Conservation (phyloP, 2,113 vertebrate species). For the Arvicanthis niloticus region DNA sequence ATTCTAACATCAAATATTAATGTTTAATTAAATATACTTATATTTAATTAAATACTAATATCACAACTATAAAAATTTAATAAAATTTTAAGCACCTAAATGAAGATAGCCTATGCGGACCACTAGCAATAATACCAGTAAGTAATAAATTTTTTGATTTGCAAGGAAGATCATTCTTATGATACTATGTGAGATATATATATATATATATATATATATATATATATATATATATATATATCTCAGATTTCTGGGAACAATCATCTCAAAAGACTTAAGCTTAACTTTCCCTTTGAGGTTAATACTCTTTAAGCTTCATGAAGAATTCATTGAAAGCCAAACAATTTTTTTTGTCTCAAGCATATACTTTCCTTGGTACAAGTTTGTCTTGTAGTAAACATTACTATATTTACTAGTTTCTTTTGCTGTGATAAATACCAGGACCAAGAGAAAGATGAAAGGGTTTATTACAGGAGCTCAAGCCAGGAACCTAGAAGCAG, state of each 20-base stretch:
- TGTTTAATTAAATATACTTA: slow-evolving; percentile 31
- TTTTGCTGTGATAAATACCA: neutral
- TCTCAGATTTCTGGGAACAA: slow-evolving; percentile 14
- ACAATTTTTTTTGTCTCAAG: slow-evolving; percentile 19
- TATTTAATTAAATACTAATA: slow-evolving; percentile 20
- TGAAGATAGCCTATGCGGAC: neutral
- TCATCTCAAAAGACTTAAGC: neutral
- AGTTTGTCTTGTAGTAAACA: neutral
- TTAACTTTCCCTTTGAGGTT: slow-evolving; percentile 21
- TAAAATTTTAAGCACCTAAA: slow-evolving; percentile 46
- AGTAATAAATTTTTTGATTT: neutral
- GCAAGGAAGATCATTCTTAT: neutral
- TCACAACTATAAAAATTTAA: slow-evolving; percentile 24
- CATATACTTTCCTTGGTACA: neutral
- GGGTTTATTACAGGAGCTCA: neutral
- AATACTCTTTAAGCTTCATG: neutral
- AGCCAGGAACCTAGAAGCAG: neutral
- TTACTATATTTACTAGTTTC: neutral
- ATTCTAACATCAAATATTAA: slow-evolving; percentile 40
- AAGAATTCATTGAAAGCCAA: slow-evolving; percentile 6
- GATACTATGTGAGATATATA: neutral
- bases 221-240: neutral
- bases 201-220: neutral
- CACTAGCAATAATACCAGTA: neutral
- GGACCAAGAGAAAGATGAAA: neutral